Conservation (phyloP, 2,113 vertebrate genomes). For the Cheirogaleus medius region DNA sequence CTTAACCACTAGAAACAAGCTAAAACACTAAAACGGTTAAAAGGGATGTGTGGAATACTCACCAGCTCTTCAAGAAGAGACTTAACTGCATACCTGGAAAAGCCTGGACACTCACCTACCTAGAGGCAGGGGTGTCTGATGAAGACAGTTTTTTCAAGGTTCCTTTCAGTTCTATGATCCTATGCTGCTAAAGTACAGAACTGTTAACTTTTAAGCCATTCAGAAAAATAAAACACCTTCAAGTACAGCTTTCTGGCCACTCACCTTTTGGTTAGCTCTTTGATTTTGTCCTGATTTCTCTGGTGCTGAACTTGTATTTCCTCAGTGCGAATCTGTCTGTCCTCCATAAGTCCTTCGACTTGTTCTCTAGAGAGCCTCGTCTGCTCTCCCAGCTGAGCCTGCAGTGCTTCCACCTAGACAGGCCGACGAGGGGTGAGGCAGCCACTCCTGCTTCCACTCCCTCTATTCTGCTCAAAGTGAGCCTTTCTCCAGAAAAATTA, state of each 20-base stretch:
- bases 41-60: neutral
- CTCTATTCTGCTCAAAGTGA: neutral
- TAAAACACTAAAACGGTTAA: neutral
- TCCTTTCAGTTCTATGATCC: neutral
- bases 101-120: neutral
- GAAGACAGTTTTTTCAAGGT: neutral
- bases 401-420: constrained; percentile 93
- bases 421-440: neutral
- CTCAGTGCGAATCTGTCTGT: constrained; percentile 90
- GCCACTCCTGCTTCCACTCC: neutral
- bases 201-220: neutral
- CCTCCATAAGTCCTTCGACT: constrained; percentile 91
- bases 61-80: neutral
- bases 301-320: constrained; percentile 90
- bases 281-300: constrained; percentile 89
- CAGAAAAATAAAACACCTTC: neutral
- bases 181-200: neutral
- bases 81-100: neutral
- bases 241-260: constrained; percentile 30
- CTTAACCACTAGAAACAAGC: neutral
- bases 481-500: neutral
- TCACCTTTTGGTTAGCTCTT: constrained; percentile 91
- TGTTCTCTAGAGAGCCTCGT: constrained; percentile 92
- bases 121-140: neutral
- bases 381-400: constrained; percentile 96